Conservation (phyloP, 2,888 invertebrate species). For the Pterobdella sp. region DNA sequence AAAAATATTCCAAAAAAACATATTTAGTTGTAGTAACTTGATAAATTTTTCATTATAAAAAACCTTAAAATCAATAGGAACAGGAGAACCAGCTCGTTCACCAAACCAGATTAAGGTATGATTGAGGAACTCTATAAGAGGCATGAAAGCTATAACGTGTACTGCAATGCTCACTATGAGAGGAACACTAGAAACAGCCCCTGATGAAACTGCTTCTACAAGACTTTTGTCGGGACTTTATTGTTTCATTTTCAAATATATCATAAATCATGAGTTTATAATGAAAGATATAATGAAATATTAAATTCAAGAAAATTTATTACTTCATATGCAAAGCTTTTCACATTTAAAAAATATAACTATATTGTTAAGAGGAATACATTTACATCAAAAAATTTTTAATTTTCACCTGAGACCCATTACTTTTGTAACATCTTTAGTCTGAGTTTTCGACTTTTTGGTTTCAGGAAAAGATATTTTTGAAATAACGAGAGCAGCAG, state of each 20-base stretch:
- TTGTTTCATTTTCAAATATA: too few relatives aligned
- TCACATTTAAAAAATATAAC: neutral
- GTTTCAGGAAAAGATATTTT: constrained; percentile 39
- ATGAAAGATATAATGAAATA: neutral
- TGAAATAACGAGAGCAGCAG: constrained; percentile 67
- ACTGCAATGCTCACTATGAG: constrained; percentile 41
- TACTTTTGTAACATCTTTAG: constrained; percentile 27
- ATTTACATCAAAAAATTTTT: too few relatives aligned
- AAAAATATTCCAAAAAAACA: too few relatives aligned
- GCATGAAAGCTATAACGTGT: constrained; percentile 30
- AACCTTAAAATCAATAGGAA: constrained; percentile 33
- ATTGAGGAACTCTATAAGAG: constrained; percentile 32
- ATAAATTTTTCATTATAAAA: too few relatives aligned
- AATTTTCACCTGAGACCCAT: constrained; percentile 28
- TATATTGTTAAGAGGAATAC: too few relatives aligned
- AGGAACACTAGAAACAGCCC: constrained; percentile 32
- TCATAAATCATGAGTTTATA: neutral
- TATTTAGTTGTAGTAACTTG: too few relatives aligned
- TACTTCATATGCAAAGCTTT: neutral
- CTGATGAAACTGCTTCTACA: constrained; percentile 32
- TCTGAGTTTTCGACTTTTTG: constrained; percentile 33
- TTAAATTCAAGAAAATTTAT: neutral
- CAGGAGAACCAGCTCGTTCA: constrained; percentile 30
- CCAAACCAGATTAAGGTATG: constrained; percentile 33
- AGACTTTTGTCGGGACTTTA: constrained; percentile 18